Base-by-base conservation (phyloP, 2,797 vertebrate genomes). In the Trematomus bernacchii region DNA sequence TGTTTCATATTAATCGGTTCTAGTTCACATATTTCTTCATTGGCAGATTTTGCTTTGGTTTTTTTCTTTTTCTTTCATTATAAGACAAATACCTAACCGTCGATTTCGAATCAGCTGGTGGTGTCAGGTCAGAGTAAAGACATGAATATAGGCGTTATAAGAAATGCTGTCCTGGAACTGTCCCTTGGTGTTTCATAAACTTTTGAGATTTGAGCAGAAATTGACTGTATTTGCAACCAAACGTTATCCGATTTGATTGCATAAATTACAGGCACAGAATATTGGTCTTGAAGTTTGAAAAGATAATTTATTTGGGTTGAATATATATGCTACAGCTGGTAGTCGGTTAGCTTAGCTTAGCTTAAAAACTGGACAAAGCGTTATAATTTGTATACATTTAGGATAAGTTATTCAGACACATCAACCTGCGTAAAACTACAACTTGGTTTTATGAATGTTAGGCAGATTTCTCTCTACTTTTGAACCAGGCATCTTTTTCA, bases 1-100 rank as follows among this genome's bases (percentile, higher is more conserved):
- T 92, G 79, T 91, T 85, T 73, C 76, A 66, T 44, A 52, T 54
- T 2, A 12, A 19, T 71, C 62, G 76, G 50, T 30, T 60, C 40
- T 12, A 30, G 42, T 71, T 77, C n/a, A 23, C 58, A 76, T 43
- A 14, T 40, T 37, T 70, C 53, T 23, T 67, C 27, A 52, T 66
- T 60, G 23, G n/a, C 64, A 70, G 63, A 58, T 65, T 62, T 43
- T 16, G n/a, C 5, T 65, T 64, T 69, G n/a, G 13, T 61, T 37
- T 71, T 60, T 66, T 46, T 59, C 4, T 37, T 18, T 66, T 66
- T 46, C 54, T 4, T 37, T 15, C 6, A 27, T 66, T 19, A 19
- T 13, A 23, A 55, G 13, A 54, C 19, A 52, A 23, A 50, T 16
- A 33, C 43, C 27, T 27, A n/a, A 33, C 47, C 2, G 6, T 18